Percentiles rank a stretch among this genome's conserved stretches.
These are phyloP conservation scores for Serranus cabrilla DNA, from an alignment of 2,797 vertebrate genomes.

Conservation along the genomic window DNA sequence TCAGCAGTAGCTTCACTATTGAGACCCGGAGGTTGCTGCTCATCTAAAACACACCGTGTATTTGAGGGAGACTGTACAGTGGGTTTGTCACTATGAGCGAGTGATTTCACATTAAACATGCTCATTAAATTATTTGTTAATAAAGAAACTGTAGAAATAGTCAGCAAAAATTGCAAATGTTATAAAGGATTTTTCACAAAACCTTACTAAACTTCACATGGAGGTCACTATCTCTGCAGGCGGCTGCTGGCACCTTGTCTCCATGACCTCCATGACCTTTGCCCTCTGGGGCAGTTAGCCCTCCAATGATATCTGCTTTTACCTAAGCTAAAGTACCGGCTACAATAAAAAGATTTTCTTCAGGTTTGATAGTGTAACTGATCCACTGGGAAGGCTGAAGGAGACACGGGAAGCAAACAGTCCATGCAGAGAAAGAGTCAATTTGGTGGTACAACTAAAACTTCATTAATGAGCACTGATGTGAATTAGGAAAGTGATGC, in stretches of 20 bases:
- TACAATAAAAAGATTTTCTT: constrained; percentile 42
- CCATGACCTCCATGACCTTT: constrained; percentile 68
- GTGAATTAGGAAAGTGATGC: too few relatives aligned
- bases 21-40: too few relatives aligned
- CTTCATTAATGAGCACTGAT: neutral
- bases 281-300: constrained; percentile 62
- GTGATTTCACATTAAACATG: neutral
- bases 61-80: too few relatives aligned
- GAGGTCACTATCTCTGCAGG: too few relatives aligned
- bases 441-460: neutral
- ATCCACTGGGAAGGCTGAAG: constrained; percentile 80
- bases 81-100: neutral
- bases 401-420: constrained; percentile 10
- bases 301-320: constrained; percentile 82
- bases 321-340: constrained; percentile 76
- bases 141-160: neutral
- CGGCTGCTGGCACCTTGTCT: constrained; percentile 77
- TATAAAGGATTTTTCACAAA: neutral
- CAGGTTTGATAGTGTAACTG: constrained; percentile 68
- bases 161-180: neutral
- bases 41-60: too few relatives aligned
- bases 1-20: too few relatives aligned
- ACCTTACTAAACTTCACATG: too few relatives aligned
- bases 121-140: neutral
- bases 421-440: neutral